Percentiles rank a stretch among this genome's conserved stretches.
Conservation (phyloP, 2,888 invertebrate species). For the Macaria liturata region DNA sequence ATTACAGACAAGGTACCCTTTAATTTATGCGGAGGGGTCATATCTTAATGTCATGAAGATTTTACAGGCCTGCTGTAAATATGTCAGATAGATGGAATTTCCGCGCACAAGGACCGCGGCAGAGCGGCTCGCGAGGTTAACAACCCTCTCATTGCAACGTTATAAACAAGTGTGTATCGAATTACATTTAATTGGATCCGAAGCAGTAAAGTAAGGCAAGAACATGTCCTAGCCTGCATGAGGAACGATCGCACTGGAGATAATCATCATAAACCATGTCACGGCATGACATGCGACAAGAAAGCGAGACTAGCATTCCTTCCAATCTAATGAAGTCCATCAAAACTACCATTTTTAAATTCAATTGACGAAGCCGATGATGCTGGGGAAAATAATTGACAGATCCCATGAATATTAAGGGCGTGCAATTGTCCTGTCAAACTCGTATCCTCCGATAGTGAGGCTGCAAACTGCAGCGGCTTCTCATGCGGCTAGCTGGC, state of each 20-base stretch:
- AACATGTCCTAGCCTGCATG: conserved; percentile 14
- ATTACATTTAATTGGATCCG: conserved; percentile 24
- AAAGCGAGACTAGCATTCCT: conserved; percentile 12
- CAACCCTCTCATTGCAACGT: conserved; percentile 3
- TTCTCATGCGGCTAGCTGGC: conserved; percentile 52
- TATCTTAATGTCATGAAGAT: conserved; percentile 11
- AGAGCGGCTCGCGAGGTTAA: conserved; percentile 2
- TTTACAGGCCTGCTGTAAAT: conserved; percentile 9
- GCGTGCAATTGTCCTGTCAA: conserved; percentile 61
- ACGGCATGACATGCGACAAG: conserved; percentile 15
- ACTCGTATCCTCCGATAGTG: conserved; percentile 47
- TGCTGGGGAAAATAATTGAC: conserved; percentile 52
- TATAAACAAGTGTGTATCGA: conserved; percentile 14
- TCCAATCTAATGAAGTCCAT: conserved; percentile 37
- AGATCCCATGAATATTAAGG: conserved; percentile 58
- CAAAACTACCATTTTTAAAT: conserved; percentile 38
- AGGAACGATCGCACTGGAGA: conserved; percentile 10
- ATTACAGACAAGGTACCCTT: conserved; percentile 11
- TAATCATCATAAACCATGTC: conserved; percentile 26
- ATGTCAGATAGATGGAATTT: conserved; percentile 2
- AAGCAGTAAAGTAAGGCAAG: conserved; percentile 12
- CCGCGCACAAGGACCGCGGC: conserved; percentile 3
- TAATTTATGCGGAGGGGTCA: conserved; percentile 16
- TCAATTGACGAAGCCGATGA: conserved; percentile 37
- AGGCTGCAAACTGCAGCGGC: conserved; percentile 35